Evolutionary conservation across 2,797 vertebrate genomes (phyloP).

Genomic region (Odontamblyopus lacepedii): DNA sequence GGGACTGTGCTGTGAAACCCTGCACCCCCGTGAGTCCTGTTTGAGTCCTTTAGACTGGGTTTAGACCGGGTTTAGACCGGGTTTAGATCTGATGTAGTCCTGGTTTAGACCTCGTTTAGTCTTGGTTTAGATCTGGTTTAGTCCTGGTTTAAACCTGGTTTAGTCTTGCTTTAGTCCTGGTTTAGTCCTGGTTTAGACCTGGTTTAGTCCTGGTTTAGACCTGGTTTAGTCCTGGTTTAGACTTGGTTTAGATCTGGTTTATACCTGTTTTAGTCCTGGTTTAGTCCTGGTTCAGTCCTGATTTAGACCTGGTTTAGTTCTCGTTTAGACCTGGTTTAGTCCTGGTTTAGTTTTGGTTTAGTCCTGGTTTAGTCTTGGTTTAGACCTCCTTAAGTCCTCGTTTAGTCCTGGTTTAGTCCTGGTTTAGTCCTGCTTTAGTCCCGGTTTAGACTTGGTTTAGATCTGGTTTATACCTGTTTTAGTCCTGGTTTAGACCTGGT

Average conservation of each 20-base stretch:
- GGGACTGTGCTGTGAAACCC: slow-evolving; percentile 87
- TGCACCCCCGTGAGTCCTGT: slow-evolving; percentile 85
- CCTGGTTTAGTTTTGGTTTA: background rate
- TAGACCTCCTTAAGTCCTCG: background rate
- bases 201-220: background rate
- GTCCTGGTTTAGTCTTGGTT: background rate
- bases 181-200: background rate
- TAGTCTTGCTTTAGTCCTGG: background rate
- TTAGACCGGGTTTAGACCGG: background rate
- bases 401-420: background rate
- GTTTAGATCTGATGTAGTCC: background rate
- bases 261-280: background rate
- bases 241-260: background rate
- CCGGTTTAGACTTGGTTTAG: background rate
- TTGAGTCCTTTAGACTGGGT: background rate
- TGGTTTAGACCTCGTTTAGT: background rate
- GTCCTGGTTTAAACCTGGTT: background rate
- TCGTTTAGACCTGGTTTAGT: background rate
- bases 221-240: background rate
- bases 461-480: background rate
- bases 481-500: background rate
- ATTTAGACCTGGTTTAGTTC: background rate
- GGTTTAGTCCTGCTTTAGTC: background rate
- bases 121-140: background rate
- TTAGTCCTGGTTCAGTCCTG: background rate